These are phyloP conservation scores for Plestiodon gilberti DNA, from an alignment of 2,113 vertebrate species.

Conservation along the genomic window DNA sequence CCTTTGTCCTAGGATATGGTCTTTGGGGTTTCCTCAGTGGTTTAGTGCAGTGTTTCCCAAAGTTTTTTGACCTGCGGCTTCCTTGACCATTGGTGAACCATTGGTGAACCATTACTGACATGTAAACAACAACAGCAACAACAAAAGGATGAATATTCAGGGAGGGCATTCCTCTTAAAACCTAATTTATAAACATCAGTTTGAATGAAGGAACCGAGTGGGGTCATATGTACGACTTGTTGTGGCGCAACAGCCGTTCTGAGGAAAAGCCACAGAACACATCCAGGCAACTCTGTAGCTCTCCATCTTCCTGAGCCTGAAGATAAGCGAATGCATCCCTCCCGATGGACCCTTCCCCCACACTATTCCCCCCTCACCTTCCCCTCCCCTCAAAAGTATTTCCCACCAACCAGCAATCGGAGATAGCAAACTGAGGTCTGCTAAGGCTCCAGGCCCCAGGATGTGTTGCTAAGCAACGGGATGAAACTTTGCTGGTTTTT, in stretches of 20 bases:
- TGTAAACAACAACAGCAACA: neutral
- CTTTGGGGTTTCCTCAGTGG: no score
- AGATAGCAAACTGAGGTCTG: neutral
- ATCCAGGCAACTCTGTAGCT: neutral
- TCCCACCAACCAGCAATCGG: neutral
- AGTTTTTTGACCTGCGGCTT: no score
- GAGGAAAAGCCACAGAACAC: neutral
- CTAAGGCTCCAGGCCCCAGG: neutral
- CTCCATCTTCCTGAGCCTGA: neutral
- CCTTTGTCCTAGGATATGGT: no score
- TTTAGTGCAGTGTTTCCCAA: no score
- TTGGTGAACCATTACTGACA: no score
- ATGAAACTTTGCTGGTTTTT: slow-evolving; percentile 7
- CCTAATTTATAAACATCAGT: neutral
- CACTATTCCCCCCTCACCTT: neutral
- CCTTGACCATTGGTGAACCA: no score
- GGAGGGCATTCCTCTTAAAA: neutral
- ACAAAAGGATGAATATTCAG: no score
- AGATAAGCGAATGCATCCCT: no score
- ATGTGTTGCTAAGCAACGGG: slow-evolving; percentile 10
- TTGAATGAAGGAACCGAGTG: neutral
- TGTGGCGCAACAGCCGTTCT: neutral
- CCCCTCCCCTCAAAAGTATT: neutral
- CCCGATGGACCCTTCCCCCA: neutral
- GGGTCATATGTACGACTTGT: neutral